Evolutionary conservation across 1,140 invertebrate species (phyloP).

Genomic region (Psilanteris sp.): DNA sequence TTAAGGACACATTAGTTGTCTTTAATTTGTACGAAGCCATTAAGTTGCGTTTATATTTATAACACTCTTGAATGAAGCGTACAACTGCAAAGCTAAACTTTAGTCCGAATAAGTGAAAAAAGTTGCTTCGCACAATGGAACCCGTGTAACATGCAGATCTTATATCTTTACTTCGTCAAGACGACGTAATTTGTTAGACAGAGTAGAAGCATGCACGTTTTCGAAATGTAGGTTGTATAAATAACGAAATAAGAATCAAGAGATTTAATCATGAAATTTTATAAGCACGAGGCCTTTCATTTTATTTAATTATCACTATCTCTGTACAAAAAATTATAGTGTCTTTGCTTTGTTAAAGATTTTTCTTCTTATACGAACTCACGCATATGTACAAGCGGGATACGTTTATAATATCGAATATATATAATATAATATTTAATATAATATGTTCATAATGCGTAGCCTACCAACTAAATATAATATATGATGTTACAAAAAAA

Average conservation of each 20-base stretch:
- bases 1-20: too few relatives aligned
- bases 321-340: slow-evolving; percentile 81
- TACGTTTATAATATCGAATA: slow-evolving; percentile 71
- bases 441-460: slow-evolving; percentile 60
- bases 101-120: slow-evolving; percentile 12
- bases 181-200: background rate
- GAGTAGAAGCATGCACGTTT: slow-evolving; percentile 6
- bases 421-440: slow-evolving; percentile 45
- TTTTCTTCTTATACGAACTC: slow-evolving; percentile 75
- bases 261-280: slow-evolving; percentile 78
- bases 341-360: slow-evolving; percentile 77
- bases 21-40: too few relatives aligned
- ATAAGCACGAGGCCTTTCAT: slow-evolving; percentile 80
- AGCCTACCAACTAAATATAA: slow-evolving; percentile 79
- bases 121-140: background rate
- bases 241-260: slow-evolving; percentile 20
- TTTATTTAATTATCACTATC: slow-evolving; percentile 75
- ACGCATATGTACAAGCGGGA: slow-evolving; percentile 80
- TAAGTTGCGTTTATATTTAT: too few relatives aligned
- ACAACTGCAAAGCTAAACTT: too few relatives aligned
- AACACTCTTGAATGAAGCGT: too few relatives aligned
- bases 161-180: slow-evolving; percentile 3
- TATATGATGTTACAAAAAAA: slow-evolving; percentile 78
- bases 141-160: background rate
- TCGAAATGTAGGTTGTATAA: slow-evolving; percentile 41